These are phyloP conservation scores for Agrotis clavis DNA, from an alignment of 2,888 invertebrate genomes.

Conservation along the genomic window DNA sequence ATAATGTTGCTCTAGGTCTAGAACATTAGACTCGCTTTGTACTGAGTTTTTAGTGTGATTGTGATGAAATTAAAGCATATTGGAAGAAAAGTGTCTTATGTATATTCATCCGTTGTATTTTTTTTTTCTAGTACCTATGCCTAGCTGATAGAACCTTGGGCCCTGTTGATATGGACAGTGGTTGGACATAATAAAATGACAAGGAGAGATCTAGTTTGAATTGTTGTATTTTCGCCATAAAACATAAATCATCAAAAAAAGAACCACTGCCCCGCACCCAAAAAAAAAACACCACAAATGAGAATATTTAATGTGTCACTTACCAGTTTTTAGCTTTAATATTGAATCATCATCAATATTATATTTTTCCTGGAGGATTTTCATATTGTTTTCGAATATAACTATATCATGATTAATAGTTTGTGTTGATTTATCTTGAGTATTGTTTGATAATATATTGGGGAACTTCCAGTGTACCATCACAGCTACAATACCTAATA, in stretches of 20 bases:
- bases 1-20: no score
- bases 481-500: conserved; percentile 43
- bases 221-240: no score
- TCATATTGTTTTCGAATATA: conserved; percentile 79
- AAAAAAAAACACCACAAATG: neutral
- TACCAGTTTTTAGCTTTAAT: conserved; percentile 82
- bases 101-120: no score
- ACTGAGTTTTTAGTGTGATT: no score
- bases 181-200: neutral
- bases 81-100: no score
- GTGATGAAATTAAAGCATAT: no score
- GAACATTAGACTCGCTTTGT: no score
- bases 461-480: conserved; percentile 22
- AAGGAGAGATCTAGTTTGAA: neutral
- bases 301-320: conserved; percentile 45
- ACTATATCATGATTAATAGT: conserved; percentile 72
- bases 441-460: conserved; percentile 22
- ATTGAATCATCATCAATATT: conserved; percentile 79
- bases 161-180: neutral
- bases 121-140: no score
- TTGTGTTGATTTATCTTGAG: conserved; percentile 55
- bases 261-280: no score
- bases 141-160: no score
- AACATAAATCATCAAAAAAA: no score
- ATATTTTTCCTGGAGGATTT: conserved; percentile 78